Evolutionary conservation across 2,888 invertebrate species (phyloP).

Genomic region (Danaus chrysippus): DNA sequence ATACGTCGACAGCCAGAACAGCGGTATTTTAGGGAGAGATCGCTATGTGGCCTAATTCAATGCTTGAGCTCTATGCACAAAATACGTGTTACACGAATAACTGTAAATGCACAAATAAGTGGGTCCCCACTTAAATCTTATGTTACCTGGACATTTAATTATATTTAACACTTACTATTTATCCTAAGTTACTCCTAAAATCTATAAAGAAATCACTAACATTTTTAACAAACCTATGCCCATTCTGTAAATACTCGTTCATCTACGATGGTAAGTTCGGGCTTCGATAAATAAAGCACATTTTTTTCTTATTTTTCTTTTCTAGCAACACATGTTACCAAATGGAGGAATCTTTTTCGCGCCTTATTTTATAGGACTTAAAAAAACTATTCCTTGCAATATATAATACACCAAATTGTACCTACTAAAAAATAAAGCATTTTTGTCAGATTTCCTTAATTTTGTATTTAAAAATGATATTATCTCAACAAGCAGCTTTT

Average conservation of each 20-base stretch:
- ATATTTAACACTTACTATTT: constrained; percentile 38
- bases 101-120: constrained; percentile 76
- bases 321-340: constrained; percentile 27
- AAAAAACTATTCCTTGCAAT: background rate
- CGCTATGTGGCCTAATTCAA: constrained; percentile 81
- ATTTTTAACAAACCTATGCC: constrained; percentile 56
- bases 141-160: constrained; percentile 38
- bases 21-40: constrained; percentile 81
- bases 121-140: constrained; percentile 44
- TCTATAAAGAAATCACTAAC: constrained; percentile 55
- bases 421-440: no score
- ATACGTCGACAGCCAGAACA: constrained; percentile 80
- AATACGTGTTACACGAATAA: constrained; percentile 79
- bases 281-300: constrained; percentile 25
- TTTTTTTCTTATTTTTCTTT: constrained; percentile 27
- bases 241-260: constrained; percentile 55
- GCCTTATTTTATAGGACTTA: background rate
- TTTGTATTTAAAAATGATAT: no score
- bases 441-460: no score
- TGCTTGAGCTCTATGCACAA: constrained; percentile 78
- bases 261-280: constrained; percentile 31
- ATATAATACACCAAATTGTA: no score
- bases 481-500: no score
- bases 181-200: constrained; percentile 34
- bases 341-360: constrained; percentile 13